Evolutionary conservation across 2,888 invertebrate genomes (phyloP).

Genomic region (Crossocerus cetratus): DNA sequence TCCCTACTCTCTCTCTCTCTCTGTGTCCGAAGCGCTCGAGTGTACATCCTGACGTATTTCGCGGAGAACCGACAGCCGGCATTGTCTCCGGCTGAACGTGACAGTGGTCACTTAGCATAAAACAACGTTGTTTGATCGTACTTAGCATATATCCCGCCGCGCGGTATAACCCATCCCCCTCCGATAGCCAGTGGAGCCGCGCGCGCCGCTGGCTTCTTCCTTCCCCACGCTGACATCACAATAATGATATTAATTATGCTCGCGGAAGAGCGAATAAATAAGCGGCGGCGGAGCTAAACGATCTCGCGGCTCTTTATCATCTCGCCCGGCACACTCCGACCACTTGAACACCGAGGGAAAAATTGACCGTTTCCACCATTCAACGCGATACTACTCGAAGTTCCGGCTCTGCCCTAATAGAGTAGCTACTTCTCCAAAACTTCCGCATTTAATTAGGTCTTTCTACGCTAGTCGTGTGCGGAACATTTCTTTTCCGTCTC

Average conservation of each 20-base stretch:
- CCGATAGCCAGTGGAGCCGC: conserved; percentile 11
- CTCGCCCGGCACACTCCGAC: background rate
- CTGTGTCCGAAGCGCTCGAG: conserved; percentile 11
- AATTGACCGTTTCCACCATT: conserved; percentile 16
- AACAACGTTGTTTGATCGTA: conserved; percentile 62
- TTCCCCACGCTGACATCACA: conserved; percentile 58
- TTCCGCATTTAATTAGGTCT: no score
- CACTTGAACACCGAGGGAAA: conserved; percentile 18
- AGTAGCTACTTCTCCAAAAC: no score
- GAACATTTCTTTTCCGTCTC: no score
- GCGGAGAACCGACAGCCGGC: conserved; percentile 44
- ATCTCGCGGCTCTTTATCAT: conserved; percentile 34
- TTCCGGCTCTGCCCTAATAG: no score
- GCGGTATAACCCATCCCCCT: conserved; percentile 52
- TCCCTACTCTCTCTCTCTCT: no score
- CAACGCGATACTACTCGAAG: no score
- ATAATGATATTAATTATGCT: conserved; percentile 63
- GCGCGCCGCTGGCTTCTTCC: conserved; percentile 44
- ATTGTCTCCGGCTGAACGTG: conserved; percentile 52
- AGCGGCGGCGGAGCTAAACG: conserved; percentile 13
- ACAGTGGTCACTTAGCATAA: conserved; percentile 59
- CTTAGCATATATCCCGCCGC: conserved; percentile 51
- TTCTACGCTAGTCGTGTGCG: no score
- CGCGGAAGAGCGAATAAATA: conserved; percentile 32
- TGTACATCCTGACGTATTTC: conserved; percentile 51